These are phyloP conservation scores for Apotomis capreana DNA, from an alignment of 2,888 invertebrate species.

Conservation along the genomic window DNA sequence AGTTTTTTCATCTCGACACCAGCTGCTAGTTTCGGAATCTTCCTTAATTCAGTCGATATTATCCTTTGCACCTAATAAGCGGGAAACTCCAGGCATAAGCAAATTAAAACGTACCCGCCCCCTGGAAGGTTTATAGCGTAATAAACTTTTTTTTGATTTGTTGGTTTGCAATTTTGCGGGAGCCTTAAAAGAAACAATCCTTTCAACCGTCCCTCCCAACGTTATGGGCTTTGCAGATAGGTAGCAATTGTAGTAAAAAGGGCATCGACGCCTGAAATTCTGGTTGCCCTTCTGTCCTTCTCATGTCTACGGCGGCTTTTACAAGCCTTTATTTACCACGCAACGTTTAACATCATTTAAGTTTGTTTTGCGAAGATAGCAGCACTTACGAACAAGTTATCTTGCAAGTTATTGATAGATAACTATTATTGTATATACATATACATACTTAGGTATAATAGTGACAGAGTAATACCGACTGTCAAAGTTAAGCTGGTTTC, in stretches of 20 bases:
- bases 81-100: slow-evolving; percentile 9
- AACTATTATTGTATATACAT: slow-evolving; percentile 12
- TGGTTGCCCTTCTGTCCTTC: slow-evolving; percentile 35
- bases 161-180: slow-evolving; percentile 37
- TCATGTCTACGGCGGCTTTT: slow-evolving; percentile 12
- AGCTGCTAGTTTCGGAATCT: slow-evolving; percentile 32
- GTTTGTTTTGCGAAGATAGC: slow-evolving; percentile 25
- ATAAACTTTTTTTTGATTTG: slow-evolving; percentile 37
- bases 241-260: slow-evolving; percentile 52
- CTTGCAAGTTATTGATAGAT: slow-evolving; percentile 32
- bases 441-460: slow-evolving; percentile 2
- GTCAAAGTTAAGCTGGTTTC: slow-evolving; percentile 16
- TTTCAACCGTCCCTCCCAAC: slow-evolving; percentile 44
- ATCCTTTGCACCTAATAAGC: slow-evolving; percentile 22
- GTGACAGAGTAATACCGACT: slow-evolving; percentile 18
- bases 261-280: slow-evolving; percentile 49
- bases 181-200: slow-evolving; percentile 38
- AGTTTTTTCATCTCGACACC: slow-evolving; percentile 40
- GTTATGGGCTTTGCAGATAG: slow-evolving; percentile 57
- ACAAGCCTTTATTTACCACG: slow-evolving; percentile 35
- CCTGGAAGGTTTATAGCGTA: slow-evolving; percentile 25
- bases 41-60: slow-evolving; percentile 25
- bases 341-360: slow-evolving; percentile 39
- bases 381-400: slow-evolving; percentile 23
- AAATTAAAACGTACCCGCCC: slow-evolving; percentile 22